Base-by-base conservation (phyloP, 2,113 vertebrate genomes). In the Microcebus lehilahytsara region DNA sequence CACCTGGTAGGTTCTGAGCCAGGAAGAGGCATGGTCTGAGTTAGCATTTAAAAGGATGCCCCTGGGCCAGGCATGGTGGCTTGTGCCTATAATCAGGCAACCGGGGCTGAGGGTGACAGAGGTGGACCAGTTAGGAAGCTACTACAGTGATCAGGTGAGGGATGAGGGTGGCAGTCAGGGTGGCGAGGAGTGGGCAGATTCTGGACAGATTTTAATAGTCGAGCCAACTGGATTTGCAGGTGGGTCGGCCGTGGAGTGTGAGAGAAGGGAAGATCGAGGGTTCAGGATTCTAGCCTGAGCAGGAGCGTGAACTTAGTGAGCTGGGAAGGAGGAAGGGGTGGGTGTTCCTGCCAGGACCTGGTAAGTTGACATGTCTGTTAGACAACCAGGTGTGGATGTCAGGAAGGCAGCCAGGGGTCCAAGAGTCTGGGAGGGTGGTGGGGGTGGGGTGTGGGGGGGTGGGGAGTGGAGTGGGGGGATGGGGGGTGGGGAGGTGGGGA, bases 341-440 rank as follows among this genome's bases (percentile, higher is more conserved):
- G n/a, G 49, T 1, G 0, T 46, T 34, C 4, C 0, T 51, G 37
- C 49, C 14, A 3, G 84, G 42, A 56, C n/a, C 11, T 0, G 3
- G 64, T 42, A 19, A 53, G 14, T 19, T 19, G 25, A 32, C 9
- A 8, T 25, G 25, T 13, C 71, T 30, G 2, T 22, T 6, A 0
- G 69, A 51, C 46, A 17, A 9, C 53, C 42, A 2, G 2, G 25
- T 9, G 25, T 46, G 9, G 27, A 3, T 0, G 10, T 16, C 0
- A 0, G 13, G 37, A 81, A 51, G 53, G 34, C 32, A 32, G 0
- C 2, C 30, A 3, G 10, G 27, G 67, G 25, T 11, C 1, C 12
- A 1, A 9, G 51, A 32, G 22, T 17, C 20, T 78, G 11, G 74
- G 2, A n/a, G 23, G 42, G 19, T 13, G 22, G 49, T 9, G 4